These are phyloP conservation scores for Drosophila antonietae DNA, from an alignment of 2,888 invertebrate genomes.

Conservation along the genomic window DNA sequence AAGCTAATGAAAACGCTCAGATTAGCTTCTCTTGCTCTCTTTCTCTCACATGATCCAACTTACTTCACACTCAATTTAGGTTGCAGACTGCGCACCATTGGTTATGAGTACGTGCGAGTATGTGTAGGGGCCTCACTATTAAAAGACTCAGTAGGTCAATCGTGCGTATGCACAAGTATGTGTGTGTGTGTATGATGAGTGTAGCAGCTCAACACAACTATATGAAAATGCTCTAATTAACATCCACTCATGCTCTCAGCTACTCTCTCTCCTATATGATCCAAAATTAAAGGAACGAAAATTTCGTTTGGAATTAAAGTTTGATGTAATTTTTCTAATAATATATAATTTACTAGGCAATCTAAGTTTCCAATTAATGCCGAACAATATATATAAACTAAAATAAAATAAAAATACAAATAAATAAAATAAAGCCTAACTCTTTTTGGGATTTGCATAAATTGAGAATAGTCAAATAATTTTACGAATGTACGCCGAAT, in stretches of 20 bases:
- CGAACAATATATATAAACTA: neutral
- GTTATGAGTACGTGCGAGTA: neutral
- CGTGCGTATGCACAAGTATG: neutral
- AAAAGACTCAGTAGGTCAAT: too few relatives aligned
- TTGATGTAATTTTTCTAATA: neutral
- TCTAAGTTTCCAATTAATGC: neutral
- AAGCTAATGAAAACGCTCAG: too few relatives aligned
- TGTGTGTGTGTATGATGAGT: neutral
- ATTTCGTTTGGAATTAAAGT: neutral
- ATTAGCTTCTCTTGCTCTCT: too few relatives aligned
- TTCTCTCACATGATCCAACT: neutral
- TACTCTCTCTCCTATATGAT: neutral
- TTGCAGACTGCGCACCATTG: neutral
- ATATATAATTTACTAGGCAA: neutral
- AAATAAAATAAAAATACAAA: neutral
- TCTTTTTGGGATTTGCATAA: neutral
- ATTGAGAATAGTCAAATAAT: neutral
- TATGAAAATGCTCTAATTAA: neutral
- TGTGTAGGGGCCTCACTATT: neutral
- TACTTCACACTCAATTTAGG: neutral
- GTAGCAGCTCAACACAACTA: neutral
- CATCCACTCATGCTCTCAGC: neutral
- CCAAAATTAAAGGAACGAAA: neutral
- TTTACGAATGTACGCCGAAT: neutral
- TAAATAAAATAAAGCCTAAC: neutral